Evolutionary conservation across 2,888 invertebrate species (phyloP), one percentile per base, ranked within the genome.

Genomic region (Eustalomyia histrio): DNA sequence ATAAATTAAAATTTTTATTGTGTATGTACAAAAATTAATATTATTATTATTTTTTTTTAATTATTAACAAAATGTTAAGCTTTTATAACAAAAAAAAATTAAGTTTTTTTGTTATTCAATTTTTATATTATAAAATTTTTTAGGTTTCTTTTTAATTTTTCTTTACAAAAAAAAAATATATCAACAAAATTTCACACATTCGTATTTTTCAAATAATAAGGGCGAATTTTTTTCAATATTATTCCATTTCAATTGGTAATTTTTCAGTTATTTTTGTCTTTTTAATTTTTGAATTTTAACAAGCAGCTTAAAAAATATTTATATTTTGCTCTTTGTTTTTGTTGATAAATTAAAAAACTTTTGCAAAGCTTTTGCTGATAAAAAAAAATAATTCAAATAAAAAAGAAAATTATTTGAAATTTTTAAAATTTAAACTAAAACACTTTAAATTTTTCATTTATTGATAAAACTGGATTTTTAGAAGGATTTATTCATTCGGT

Each of bases 111-210:
- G 60, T 73, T 57, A 52, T 61, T 50, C 10, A 14, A 60, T 76
- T 68, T 67, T 18, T 12, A 39, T 9, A 7, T 71, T 67, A 43
- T 53, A n/a, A 35, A 58, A 58, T 50, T 24, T 55, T 50, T 10
- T 21, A 17, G 12, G 14, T 53, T 76, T 75, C 69, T 17, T 21
- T 53, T 61, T 72, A 1, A 65, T 64, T 60, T 57, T 18, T 55
- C 61, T 52, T 58, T n/a, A 16, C 21, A 43, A 50, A 29, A 24
- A 47, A 12, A 53, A 35, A 16, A 64, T 53, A 57, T 72, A 47
- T 17, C 57, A 75, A 61, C 17, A 67, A 76, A 74, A 79, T 71
- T 71, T 82, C 84, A 84, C 84, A 84, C 84, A 85, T 84, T 84
- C 84, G 83, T 84, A 83, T 80, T 76, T 29, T 57, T 9, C 21